Conservation (phyloP, 1,140 invertebrate genomes). For the Papilio glaucus region DNA sequence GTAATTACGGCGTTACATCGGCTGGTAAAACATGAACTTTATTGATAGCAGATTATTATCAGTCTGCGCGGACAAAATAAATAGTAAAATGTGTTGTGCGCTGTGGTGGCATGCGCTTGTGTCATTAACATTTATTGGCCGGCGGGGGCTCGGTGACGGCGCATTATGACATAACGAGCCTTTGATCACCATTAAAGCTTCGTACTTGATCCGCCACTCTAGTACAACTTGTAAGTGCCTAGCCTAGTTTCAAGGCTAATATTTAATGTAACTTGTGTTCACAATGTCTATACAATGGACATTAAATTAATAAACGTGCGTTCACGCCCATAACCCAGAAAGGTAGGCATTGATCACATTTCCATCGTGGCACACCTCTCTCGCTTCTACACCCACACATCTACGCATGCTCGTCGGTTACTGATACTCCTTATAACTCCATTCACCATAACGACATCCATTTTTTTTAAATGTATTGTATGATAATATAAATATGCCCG, state of each 20-base stretch:
- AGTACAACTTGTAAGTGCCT: neutral
- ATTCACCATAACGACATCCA: too few relatives aligned
- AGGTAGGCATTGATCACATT: too few relatives aligned
- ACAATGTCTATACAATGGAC: neutral
- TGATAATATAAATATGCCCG: too few relatives aligned
- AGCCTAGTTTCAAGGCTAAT: neutral
- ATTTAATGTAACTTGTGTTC: neutral
- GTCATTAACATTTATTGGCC: slow-evolving; percentile 35
- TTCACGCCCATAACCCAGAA: too few relatives aligned
- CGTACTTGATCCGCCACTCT: slow-evolving; percentile 18
- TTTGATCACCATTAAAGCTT: slow-evolving; percentile 30
- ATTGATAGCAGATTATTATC: slow-evolving; percentile 22
- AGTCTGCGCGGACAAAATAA: neutral
- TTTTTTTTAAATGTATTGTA: too few relatives aligned
- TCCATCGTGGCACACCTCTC: too few relatives aligned
- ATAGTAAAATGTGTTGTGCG: slow-evolving; percentile 15
- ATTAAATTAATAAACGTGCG: too few relatives aligned
- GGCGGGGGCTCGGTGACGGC: slow-evolving; percentile 17
- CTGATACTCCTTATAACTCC: too few relatives aligned
- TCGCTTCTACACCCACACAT: too few relatives aligned
- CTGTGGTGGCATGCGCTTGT: slow-evolving; percentile 31
- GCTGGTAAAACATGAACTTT: neutral
- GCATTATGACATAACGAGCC: slow-evolving; percentile 27
- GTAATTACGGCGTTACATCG: too few relatives aligned
- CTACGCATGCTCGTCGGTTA: too few relatives aligned